Evolutionary conservation across 2,797 vertebrate genomes (phyloP).

Genomic region (Helicolenus hilgendorfi): DNA sequence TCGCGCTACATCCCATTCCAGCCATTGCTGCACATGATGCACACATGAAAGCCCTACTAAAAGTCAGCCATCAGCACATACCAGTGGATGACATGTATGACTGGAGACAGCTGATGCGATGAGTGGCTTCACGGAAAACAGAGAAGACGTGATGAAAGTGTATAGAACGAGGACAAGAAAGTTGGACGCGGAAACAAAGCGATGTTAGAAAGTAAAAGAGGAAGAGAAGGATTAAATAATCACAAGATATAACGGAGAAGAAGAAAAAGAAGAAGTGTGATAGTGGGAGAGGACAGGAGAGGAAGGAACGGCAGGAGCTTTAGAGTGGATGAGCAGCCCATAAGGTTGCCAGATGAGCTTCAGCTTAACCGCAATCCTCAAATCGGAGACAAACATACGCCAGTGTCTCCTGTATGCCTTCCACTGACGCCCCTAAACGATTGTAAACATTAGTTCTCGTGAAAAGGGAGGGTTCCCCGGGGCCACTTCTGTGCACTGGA

Average conservation of each 20-base stretch:
- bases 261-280: slow-evolving; percentile 22
- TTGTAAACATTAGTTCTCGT: slow-evolving; percentile 89
- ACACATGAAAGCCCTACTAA: slow-evolving; percentile 84
- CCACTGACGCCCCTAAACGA: slow-evolving; percentile 84
- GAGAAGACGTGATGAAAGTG: slow-evolving; percentile 32
- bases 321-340: slow-evolving; percentile 76
- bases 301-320: slow-evolving; percentile 65
- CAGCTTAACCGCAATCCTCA: slow-evolving; percentile 86
- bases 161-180: neutral
- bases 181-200: slow-evolving; percentile 9
- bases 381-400: slow-evolving; percentile 86
- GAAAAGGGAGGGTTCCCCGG: slow-evolving; percentile 71
- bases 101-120: slow-evolving; percentile 78
- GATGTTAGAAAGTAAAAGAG: neutral
- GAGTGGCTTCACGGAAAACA: slow-evolving; percentile 53
- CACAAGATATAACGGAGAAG: slow-evolving; percentile 13
- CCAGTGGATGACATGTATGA: slow-evolving; percentile 78
- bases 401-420: slow-evolving; percentile 86
- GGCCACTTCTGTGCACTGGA: slow-evolving; percentile 76
- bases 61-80: slow-evolving; percentile 87
- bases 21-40: slow-evolving; percentile 84
- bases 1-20: slow-evolving; percentile 83
- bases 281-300: slow-evolving; percentile 33
- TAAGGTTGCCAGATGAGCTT: slow-evolving; percentile 90
- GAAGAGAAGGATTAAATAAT: slow-evolving; percentile 23